These are phyloP conservation scores for Panulirus ornatus DNA, from an alignment of 1,140 invertebrate genomes.

Conservation along the genomic window DNA sequence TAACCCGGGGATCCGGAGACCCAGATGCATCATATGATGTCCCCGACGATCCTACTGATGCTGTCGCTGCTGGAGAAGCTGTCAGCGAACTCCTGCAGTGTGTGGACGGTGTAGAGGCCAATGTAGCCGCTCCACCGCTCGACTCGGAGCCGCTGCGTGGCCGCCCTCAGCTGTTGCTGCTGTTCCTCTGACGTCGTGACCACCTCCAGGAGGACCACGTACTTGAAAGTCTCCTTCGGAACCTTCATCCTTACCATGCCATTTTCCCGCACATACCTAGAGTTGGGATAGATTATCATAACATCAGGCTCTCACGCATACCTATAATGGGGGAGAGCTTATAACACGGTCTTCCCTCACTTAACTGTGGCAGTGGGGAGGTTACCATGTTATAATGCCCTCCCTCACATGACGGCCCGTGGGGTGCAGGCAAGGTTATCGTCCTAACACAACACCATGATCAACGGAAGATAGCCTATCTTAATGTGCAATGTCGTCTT, in stretches of 20 bases:
- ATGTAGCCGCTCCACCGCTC: slow-evolving; percentile 68
- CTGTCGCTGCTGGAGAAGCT: slow-evolving; percentile 60
- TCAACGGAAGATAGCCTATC: too few relatives aligned
- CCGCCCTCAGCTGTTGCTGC: slow-evolving; percentile 59
- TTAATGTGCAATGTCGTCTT: too few relatives aligned
- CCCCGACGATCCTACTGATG: not conserved
- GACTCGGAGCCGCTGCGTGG: slow-evolving; percentile 60
- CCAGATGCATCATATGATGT: not conserved
- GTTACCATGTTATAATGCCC: too few relatives aligned
- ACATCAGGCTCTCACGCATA: too few relatives aligned
- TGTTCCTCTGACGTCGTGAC: slow-evolving; percentile 1
- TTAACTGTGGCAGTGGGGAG: too few relatives aligned
- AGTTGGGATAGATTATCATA: not conserved
- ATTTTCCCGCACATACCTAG: slow-evolving; percentile 51
- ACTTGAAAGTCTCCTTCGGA: slow-evolving; percentile 65
- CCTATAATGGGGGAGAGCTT: too few relatives aligned
- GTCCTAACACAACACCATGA: too few relatives aligned
- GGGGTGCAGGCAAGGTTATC: too few relatives aligned
- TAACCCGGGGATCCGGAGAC: not conserved
- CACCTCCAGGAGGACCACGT: slow-evolving; percentile 66
- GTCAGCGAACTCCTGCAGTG: slow-evolving; percentile 51
- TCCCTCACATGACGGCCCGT: too few relatives aligned
- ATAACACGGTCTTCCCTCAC: too few relatives aligned
- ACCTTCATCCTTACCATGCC: not conserved
- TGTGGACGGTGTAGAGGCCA: slow-evolving; percentile 57